phyloP scores from a whole-genome alignment of 2,113 vertebrate genomes.

The Cranoglanis bouderius region DNA sequence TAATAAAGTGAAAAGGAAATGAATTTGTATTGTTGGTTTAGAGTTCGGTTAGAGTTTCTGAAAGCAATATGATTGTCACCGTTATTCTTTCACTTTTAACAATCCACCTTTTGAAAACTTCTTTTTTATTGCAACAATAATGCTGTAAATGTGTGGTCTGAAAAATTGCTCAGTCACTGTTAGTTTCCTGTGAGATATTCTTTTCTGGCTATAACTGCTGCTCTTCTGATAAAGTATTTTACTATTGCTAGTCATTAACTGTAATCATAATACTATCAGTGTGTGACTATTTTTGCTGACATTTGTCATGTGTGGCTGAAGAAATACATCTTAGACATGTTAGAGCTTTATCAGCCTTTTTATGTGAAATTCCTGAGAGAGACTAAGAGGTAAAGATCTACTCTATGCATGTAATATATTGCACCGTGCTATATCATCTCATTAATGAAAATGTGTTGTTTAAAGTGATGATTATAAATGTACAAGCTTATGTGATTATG shows the following conservation, averaged over 20 bases:
- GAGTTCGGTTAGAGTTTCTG: background rate
- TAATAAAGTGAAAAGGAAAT: background rate
- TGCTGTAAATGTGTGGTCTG: conserved; percentile 24
- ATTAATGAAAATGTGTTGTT: background rate
- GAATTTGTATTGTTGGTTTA: background rate
- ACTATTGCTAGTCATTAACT: background rate
- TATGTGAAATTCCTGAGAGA: background rate
- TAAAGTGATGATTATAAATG: background rate
- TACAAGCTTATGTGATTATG: background rate
- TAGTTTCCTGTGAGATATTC: background rate
- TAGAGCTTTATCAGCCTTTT: background rate
- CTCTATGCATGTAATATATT: background rate
- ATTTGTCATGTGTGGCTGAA: background rate
- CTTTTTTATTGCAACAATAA: background rate
- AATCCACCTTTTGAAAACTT: background rate
- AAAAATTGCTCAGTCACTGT: background rate
- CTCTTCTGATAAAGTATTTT: conserved; percentile 21
- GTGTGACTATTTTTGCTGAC: background rate
- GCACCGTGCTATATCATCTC: background rate
- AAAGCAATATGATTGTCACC: background rate
- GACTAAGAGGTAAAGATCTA: background rate
- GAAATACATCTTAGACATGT: background rate
- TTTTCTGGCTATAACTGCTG: background rate
- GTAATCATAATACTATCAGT: background rate
- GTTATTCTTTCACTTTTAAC: conserved; percentile 21